Conservation (phyloP, 2,797 vertebrate genomes). For the Phalanger gymnotis region DNA sequence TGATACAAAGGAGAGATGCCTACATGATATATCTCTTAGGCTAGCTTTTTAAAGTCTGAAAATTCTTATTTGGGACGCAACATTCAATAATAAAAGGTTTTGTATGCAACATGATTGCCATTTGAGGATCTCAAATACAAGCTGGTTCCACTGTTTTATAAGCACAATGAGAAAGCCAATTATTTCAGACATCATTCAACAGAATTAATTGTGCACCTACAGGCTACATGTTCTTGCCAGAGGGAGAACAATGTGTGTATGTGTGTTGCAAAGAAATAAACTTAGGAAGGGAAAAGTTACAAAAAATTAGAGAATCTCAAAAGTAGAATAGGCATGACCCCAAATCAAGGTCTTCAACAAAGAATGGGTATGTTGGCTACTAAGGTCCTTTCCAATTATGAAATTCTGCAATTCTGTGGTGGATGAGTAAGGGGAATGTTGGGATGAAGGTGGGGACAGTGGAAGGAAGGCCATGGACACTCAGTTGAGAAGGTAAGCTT, state of each 20-base stretch:
- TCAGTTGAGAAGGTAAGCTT: not conserved
- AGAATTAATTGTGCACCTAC: not conserved
- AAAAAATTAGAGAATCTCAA: not conserved
- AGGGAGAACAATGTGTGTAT: not conserved
- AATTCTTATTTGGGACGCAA: not conserved
- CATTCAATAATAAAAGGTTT: slow-evolving; percentile 37
- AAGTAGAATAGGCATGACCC: not conserved
- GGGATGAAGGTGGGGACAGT: not conserved
- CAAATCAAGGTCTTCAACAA: not conserved
- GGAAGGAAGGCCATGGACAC: not conserved
- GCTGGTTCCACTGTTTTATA: not conserved
- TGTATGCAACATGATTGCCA: not conserved
- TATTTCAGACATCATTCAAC: not conserved
- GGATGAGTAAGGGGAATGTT: not conserved
- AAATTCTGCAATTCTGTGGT: not conserved
- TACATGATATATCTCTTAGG: not conserved
- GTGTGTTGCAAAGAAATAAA: not conserved
- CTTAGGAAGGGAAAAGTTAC: not conserved
- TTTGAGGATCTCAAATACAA: slow-evolving; percentile 9
- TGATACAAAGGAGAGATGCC: slow-evolving; percentile 19
- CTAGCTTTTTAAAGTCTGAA: slow-evolving; percentile 34
- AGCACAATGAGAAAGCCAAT: not conserved
- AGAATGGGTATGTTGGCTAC: not conserved
- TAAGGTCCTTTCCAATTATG: not conserved
- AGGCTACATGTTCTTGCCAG: not conserved